phyloP scores from a whole-genome alignment of 1,140 invertebrate species.

The Paramacrobiotus metropolitanus region DNA sequence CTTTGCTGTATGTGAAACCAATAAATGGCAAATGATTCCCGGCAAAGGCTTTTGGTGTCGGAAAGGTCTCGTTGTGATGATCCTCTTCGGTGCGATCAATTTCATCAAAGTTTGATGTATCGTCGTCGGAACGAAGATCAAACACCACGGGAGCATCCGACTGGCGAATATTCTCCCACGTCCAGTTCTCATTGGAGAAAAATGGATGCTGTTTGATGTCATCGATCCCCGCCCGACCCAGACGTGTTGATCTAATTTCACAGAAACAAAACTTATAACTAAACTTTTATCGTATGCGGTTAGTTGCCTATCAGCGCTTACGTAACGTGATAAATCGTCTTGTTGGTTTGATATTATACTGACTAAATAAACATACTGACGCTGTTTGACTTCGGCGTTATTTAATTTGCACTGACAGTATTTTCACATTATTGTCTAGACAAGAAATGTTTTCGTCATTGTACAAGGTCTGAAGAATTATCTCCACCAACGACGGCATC shows the following conservation, averaged over 20 bases:
- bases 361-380: no score
- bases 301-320: no score
- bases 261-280: constrained; percentile 8
- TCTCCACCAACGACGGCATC: no score
- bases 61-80: constrained; percentile 66
- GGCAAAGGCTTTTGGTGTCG: constrained; percentile 82
- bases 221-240: constrained; percentile 75
- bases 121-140: constrained; percentile 77
- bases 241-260: constrained; percentile 40
- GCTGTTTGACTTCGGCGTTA: no score
- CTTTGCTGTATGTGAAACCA: constrained; percentile 86
- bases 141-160: constrained; percentile 61
- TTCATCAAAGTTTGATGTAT: constrained; percentile 95
- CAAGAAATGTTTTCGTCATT: no score
- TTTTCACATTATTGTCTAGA: no score
- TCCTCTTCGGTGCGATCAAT: constrained; percentile 62
- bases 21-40: constrained; percentile 97
- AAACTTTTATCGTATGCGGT: no score
- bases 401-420: no score
- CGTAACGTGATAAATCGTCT: no score
- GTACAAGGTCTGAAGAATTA: no score
- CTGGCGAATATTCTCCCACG: constrained; percentile 70
- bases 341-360: no score
- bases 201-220: constrained; percentile 88
- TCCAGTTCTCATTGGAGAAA: constrained; percentile 91